phyloP scores from a whole-genome alignment of 1,140 invertebrate species.

The Globodera ellingtonae region DNA sequence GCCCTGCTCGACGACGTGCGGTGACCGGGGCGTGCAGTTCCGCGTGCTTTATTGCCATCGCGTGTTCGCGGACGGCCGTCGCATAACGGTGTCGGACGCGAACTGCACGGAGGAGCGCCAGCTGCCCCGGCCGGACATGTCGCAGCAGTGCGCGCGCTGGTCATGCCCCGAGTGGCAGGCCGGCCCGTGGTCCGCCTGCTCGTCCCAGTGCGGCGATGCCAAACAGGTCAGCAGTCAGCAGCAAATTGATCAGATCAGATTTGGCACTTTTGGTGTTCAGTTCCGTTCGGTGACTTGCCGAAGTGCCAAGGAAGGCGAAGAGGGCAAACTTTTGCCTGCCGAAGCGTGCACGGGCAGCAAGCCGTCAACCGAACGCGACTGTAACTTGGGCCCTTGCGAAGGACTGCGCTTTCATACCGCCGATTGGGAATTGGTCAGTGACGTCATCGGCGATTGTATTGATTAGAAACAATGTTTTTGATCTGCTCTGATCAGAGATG shows the following conservation, averaged over 20 bases:
- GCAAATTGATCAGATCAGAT: too few species aligned
- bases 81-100: constrained; percentile 75
- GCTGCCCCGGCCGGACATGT: constrained; percentile 73
- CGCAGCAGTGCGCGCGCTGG: constrained; percentile 76
- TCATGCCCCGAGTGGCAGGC: constrained; percentile 80
- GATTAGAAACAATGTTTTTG: too few species aligned
- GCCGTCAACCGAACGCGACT: constrained; percentile 74
- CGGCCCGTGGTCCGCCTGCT: constrained; percentile 74
- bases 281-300: constrained; percentile 73
- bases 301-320: constrained; percentile 73
- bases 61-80: constrained; percentile 72
- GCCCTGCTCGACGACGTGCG: constrained; percentile 78
- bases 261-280: constrained; percentile 51
- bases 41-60: constrained; percentile 51
- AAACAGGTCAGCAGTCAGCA: constrained; percentile 58
- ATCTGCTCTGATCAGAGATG: too few species aligned
- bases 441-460: not conserved
- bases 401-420: constrained; percentile 87
- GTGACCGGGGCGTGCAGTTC: constrained; percentile 72
- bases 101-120: constrained; percentile 73
- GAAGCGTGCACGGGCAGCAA: constrained; percentile 72
- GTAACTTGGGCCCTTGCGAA: constrained; percentile 80
- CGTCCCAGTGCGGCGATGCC: constrained; percentile 71
- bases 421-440: constrained; percentile 83
- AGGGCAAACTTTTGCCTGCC: constrained; percentile 73